Base-by-base conservation (phyloP, 2,113 vertebrate genomes). In the Mormyrus iriodes region DNA sequence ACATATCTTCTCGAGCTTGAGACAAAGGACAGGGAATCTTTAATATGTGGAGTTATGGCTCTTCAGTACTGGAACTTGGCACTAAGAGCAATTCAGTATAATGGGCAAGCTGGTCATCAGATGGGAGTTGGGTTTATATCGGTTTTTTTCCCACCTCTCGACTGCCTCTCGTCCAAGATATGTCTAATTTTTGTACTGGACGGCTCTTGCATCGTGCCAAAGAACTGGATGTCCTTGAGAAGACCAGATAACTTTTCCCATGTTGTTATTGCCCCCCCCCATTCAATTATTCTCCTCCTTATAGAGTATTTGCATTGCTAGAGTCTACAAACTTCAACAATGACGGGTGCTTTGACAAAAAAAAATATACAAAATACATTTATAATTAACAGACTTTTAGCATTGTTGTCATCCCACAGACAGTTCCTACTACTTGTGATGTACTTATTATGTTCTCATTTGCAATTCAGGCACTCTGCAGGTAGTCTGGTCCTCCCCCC, bases 61-160 rank as follows among this genome's bases (percentile, higher is more conserved):
- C 93, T 93, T 94, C 92, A 93, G 93, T 93, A 91, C 91, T 91
- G 93, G 92, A 89, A 92, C 91, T 96, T 96, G 96, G 95, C 95
- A 95, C 90, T 89, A 91, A 90, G 86, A 53, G 85, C 39, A 91
- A 92, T 93, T 94, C 94, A 93, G 94, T 93, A 93, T 95, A 95
- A 95, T 93, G 94, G 94, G 95, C 96, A 96, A 96, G 95, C 95
- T 96, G 95, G 95, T 96, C 95, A 95, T 96, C 95, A 96, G 95
- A 96, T 96, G 95, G 95, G 94, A 95, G 93, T 92, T 91, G 94
- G 93, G 93, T 94, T 95, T 95, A 95, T 95, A 95, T 95, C 93
- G 88, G 90, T 90, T 92, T 93, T 90, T 90, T 84, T 82, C 83
- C 86, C 89, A 79, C 89, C 91, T 93, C 93, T 91, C 90, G 52